Evolutionary conservation across 2,888 invertebrate genomes (phyloP).

Genomic region (Lycia hirtaria): DNA sequence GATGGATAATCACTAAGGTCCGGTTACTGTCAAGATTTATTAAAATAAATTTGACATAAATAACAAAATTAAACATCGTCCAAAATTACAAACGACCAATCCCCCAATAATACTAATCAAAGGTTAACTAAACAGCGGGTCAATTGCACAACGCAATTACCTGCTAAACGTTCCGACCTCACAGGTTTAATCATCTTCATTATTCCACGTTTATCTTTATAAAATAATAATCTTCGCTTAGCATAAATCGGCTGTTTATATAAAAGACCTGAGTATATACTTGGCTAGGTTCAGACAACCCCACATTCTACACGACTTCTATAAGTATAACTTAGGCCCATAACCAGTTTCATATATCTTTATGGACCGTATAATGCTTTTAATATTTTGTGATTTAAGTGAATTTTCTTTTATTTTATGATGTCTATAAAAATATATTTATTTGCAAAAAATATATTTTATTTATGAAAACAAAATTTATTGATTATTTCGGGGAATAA

Average conservation of each 20-base stretch:
- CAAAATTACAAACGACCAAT: background rate
- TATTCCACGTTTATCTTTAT: constrained; percentile 17
- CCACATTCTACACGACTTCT: background rate
- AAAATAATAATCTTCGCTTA: constrained; percentile 25
- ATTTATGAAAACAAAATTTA: no score
- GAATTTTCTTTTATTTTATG: no score
- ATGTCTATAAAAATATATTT: no score
- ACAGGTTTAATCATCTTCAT: constrained; percentile 1
- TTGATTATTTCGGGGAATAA: no score
- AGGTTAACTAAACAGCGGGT: background rate
- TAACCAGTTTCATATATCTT: no score
- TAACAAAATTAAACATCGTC: no score
- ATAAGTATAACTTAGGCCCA: background rate
- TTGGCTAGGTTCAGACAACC: constrained; percentile 1
- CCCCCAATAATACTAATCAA: background rate
- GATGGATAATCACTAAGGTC: no score
- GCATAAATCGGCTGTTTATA: constrained; percentile 25
- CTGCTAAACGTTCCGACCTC: constrained; percentile 2
- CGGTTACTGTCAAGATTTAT: no score
- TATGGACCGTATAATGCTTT: no score
- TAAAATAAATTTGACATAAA: background rate
- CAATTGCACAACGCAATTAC: background rate
- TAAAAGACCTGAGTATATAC: constrained; percentile 32
- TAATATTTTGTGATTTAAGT: no score
- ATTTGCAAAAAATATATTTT: no score